A percentile compares a stretch with the other conserved stretches of the same genome.
These are phyloP conservation scores for Aldrovandia affinis DNA, from an alignment of 2,797 vertebrate genomes.

Conservation along the genomic window DNA sequence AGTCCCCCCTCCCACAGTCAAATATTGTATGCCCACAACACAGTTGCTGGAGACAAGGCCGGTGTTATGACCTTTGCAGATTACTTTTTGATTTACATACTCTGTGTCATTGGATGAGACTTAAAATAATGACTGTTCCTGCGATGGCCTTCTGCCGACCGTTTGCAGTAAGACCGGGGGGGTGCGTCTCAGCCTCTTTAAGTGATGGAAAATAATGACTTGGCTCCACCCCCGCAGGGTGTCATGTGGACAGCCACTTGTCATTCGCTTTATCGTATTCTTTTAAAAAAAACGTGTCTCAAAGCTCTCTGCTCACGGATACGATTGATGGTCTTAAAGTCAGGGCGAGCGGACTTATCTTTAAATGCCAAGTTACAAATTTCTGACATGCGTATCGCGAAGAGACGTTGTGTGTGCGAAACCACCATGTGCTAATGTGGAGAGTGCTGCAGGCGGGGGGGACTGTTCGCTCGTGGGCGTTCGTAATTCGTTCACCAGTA, in stretches of 20 bases:
- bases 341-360: not conserved
- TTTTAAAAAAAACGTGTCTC: not conserved
- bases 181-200: not conserved
- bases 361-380: slow-evolving; percentile 6
- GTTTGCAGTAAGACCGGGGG: not conserved
- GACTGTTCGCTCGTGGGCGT: not conserved
- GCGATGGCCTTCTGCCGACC: not conserved
- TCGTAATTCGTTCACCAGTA: slow-evolving; percentile 1
- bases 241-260: not conserved
- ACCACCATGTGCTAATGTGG: not conserved
- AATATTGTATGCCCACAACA: not conserved
- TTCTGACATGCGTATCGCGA: not conserved
- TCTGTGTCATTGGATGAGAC: not conserved
- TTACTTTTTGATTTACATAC: slow-evolving; percentile 8
- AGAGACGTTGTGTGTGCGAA: not conserved
- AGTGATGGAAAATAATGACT: not conserved
- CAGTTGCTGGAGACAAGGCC: not conserved
- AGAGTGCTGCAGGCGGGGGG: not conserved
- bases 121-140: not conserved
- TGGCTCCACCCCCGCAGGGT: not conserved
- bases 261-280: not conserved
- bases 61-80: not conserved
- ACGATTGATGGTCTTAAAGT: not conserved
- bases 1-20: too few relatives aligned
- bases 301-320: not conserved